These are phyloP conservation scores for Prostheceraeus crozeri DNA, from an alignment of 2,888 invertebrate genomes.

Conservation along the genomic window DNA sequence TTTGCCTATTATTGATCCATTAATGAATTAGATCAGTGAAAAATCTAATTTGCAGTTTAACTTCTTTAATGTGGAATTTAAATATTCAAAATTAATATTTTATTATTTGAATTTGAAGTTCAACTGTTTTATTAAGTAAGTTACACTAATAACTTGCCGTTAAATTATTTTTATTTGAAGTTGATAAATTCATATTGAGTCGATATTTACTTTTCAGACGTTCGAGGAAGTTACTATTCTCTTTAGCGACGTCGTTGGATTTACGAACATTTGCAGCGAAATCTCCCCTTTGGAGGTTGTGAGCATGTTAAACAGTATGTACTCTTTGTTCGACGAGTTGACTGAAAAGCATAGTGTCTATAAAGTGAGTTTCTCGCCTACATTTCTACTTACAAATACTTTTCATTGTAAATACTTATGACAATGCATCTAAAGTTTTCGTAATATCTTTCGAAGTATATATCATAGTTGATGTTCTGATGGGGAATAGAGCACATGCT, in stretches of 20 bases:
- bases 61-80: too few relatives aligned
- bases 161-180: too few relatives aligned
- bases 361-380: constrained; percentile 60
- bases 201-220: constrained; percentile 44
- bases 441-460: too few relatives aligned
- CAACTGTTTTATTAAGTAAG: too few relatives aligned
- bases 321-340: constrained; percentile 81
- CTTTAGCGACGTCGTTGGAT: constrained; percentile 94
- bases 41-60: too few relatives aligned
- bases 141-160: too few relatives aligned
- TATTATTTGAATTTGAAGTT: too few relatives aligned
- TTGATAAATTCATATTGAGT: constrained; percentile 45
- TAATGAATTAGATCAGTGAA: too few relatives aligned
- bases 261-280: constrained; percentile 89
- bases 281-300: constrained; percentile 96
- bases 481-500: background rate
- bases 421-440: too few relatives aligned
- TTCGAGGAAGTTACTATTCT: constrained; percentile 89
- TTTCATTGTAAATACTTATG: too few relatives aligned
- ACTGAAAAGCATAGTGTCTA: constrained; percentile 86
- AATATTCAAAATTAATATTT: too few relatives aligned
- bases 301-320: constrained; percentile 89
- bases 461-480: background rate
- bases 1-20: too few relatives aligned
- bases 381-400: background rate